Evolutionary conservation across 2,888 invertebrate genomes (phyloP), one percentile per base, ranked within the genome.

Genomic region (Aelia acuminata): DNA sequence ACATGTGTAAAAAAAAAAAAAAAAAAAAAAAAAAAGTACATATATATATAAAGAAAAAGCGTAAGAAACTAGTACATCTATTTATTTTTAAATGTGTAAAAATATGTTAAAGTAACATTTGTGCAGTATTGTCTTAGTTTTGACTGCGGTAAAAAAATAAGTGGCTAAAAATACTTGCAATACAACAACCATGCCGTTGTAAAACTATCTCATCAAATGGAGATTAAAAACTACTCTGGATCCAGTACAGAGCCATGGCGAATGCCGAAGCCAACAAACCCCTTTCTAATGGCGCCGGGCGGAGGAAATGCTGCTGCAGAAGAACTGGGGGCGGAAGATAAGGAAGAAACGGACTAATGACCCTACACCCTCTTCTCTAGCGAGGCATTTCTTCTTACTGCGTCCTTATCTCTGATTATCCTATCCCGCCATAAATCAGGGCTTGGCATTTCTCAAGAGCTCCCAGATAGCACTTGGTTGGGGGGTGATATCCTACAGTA

Each of bases 321-420:
- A 70, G 63, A 70, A 70, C 10, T 47, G 80, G 80, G 80, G 43
- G 7, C 43, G 43, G 80, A 22, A 47, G 80, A 80, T 39, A 43
- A 47, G 75, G 43, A 75, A 75, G 43, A 80, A 80, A 39, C 43
- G 2, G 43, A 35, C 80, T 80, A 80, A 80, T 47, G 80, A 80
- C 80, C 80, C 39, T n/a, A 39, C 48, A 84, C 50, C 50, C 85
- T 85, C 85, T 18, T 57, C 39, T n/a, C 35, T 50, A n/a, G n/a
- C n/a, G n/a, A n/a, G n/a, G 8, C n/a, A 13, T 18, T 43, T n/a
- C 7, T 53, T 53, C 49, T 53, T 85, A 3, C 26, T 50, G 4
- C 57, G 3, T 50, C 20, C 26, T 26, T 49, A 48, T 84, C 48
- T 49, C 35, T 49, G 20, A 49, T 84, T 49, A 84, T 31, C 50